phyloP scores from a whole-genome alignment of 2,113 vertebrate genomes.

The Caretta caretta region DNA sequence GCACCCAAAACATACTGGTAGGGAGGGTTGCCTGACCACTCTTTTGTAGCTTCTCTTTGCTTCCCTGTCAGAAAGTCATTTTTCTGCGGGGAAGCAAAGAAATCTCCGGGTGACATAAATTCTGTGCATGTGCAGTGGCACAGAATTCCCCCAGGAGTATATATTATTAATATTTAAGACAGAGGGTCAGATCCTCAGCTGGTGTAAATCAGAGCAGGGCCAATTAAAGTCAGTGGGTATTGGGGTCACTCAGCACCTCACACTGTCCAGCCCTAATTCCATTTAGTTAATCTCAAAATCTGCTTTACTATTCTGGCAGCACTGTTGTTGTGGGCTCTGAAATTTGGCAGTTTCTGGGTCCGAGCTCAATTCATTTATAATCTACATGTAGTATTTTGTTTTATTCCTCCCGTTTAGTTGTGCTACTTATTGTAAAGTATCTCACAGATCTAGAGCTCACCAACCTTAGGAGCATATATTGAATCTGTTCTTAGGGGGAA shows the following conservation, averaged over 20 bases:
- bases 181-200: neutral
- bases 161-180: neutral
- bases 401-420: neutral
- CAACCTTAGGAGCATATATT: rapidly evolving
- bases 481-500: neutral
- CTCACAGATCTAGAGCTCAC: neutral
- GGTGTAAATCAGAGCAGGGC: neutral
- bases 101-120: too few species aligned
- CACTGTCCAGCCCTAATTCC: neutral
- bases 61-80: too few species aligned
- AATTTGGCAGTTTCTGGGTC: neutral
- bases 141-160: too few species aligned
- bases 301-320: neutral
- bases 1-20: too few species aligned
- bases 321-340: neutral
- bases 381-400: neutral
- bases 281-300: neutral
- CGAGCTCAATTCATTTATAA: neutral
- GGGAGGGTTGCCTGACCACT: too few species aligned
- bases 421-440: neutral
- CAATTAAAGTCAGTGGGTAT: neutral
- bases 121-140: too few species aligned
- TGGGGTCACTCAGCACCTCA: neutral
- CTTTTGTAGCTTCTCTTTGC: too few species aligned
- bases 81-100: too few species aligned